phyloP scores from a whole-genome alignment of 2,888 invertebrate species.

The Uropetala carovei region DNA sequence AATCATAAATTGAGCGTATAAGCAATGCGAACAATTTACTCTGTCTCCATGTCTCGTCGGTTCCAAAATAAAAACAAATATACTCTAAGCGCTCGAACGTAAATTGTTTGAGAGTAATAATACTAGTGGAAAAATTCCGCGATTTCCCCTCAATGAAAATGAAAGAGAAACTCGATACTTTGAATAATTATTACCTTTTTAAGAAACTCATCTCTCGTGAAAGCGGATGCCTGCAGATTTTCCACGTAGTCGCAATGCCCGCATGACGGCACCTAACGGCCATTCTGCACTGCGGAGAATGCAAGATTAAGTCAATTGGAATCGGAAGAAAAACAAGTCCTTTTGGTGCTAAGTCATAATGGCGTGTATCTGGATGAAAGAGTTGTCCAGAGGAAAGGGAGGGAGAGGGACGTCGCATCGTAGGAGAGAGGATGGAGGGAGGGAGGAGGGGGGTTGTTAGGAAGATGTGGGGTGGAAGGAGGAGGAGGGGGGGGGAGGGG shows the following conservation, averaged over 20 bases:
- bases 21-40: too few species aligned
- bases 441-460: not conserved
- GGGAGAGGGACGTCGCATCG: not conserved
- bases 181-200: not conserved
- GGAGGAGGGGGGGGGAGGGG: too few species aligned
- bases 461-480: conserved; percentile 1
- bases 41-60: too few species aligned
- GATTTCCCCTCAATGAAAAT: too few species aligned
- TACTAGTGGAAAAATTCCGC: too few species aligned
- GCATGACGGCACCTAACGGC: not conserved
- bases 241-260: not conserved
- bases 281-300: conserved; percentile 27
- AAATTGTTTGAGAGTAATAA: too few species aligned
- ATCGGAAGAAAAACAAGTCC: conserved; percentile 1
- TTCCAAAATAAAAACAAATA: too few species aligned
- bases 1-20: too few species aligned
- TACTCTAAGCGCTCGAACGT: too few species aligned
- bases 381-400: conserved; percentile 1
- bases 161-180: too few species aligned
- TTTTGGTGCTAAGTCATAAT: conserved; percentile 23
- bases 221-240: not conserved
- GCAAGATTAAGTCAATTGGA: conserved; percentile 46
- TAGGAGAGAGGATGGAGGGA: not conserved
- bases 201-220: not conserved
- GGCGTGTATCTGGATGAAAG: conserved; percentile 40